A percentile compares a stretch with the other conserved stretches of the same genome.
Evolutionary conservation across 2,113 vertebrate genomes (phyloP).

Genomic region (Ciconia maguari): DNA sequence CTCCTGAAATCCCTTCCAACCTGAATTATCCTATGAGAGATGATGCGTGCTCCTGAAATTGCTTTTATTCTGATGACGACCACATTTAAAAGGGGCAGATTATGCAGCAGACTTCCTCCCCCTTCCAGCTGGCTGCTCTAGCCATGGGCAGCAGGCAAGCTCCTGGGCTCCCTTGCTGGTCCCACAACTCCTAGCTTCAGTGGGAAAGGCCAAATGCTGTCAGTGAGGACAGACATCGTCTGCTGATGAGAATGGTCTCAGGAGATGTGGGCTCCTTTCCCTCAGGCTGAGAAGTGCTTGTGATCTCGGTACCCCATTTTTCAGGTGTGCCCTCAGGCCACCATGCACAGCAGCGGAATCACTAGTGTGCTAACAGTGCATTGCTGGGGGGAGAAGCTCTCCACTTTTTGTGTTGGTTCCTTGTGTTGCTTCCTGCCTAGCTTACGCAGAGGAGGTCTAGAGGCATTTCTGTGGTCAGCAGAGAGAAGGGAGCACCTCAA

Average conservation of each 20-base stretch:
- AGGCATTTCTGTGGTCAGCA: background rate
- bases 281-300: background rate
- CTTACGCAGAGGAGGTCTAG: background rate
- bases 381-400: background rate
- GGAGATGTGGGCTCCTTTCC: background rate
- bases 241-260: background rate
- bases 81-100: background rate
- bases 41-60: background rate
- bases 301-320: rapidly evolving
- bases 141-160: background rate
- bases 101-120: background rate
- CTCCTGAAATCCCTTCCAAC: background rate
- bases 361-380: rapidly evolving
- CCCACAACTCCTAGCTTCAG: background rate
- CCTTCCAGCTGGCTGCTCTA: background rate
- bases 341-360: background rate
- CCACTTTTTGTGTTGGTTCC: background rate
- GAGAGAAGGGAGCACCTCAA: background rate
- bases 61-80: background rate
- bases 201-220: background rate
- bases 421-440: background rate
- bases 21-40: background rate
- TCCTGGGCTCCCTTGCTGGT: background rate
- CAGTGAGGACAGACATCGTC: background rate
- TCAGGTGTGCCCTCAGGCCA: background rate